phyloP scores from a whole-genome alignment of 2,113 vertebrate species.

The Pachyramphus minor region DNA sequence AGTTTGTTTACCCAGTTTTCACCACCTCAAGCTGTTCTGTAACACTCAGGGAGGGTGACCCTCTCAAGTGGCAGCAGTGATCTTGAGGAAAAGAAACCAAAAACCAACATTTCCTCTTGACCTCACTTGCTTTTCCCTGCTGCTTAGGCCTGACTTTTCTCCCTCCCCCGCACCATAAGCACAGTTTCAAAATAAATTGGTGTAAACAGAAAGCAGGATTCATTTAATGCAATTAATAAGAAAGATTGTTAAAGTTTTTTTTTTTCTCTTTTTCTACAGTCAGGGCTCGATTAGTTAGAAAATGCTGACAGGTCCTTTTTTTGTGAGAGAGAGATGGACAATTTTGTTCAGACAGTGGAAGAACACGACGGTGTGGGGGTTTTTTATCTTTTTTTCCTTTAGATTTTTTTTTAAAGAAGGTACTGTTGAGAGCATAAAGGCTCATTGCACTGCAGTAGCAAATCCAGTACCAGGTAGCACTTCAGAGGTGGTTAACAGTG shows the following conservation, averaged over 20 bases:
- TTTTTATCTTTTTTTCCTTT: too few relatives aligned
- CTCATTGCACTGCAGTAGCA: background rate
- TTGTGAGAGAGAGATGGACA: background rate
- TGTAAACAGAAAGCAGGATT: slow-evolving; percentile 56
- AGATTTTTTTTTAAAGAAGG: background rate
- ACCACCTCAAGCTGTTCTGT: background rate
- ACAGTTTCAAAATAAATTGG: slow-evolving; percentile 43
- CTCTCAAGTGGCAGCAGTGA: slow-evolving; percentile 36
- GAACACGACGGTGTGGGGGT: background rate
- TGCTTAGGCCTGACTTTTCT: background rate
- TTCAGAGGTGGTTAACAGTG: slow-evolving; percentile 53
- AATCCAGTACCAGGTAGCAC: slow-evolving; percentile 31
- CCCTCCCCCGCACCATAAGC: background rate
- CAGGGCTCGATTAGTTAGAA: slow-evolving; percentile 22
- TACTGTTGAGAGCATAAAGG: slow-evolving; percentile 38
- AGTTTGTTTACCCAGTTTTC: slow-evolving; percentile 24
- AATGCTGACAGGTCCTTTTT: slow-evolving; percentile 34
- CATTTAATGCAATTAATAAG: slow-evolving; percentile 53
- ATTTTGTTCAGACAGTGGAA: slow-evolving; percentile 17
- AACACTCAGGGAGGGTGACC: background rate
- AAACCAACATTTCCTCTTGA: background rate
- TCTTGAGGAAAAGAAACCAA: background rate
- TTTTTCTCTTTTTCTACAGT: slow-evolving; percentile 33
- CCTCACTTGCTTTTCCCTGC: background rate
- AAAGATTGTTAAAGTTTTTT: background rate